These are phyloP conservation scores for Neoaliturus tenellus DNA, from an alignment of 2,888 invertebrate genomes.

Conservation along the genomic window DNA sequence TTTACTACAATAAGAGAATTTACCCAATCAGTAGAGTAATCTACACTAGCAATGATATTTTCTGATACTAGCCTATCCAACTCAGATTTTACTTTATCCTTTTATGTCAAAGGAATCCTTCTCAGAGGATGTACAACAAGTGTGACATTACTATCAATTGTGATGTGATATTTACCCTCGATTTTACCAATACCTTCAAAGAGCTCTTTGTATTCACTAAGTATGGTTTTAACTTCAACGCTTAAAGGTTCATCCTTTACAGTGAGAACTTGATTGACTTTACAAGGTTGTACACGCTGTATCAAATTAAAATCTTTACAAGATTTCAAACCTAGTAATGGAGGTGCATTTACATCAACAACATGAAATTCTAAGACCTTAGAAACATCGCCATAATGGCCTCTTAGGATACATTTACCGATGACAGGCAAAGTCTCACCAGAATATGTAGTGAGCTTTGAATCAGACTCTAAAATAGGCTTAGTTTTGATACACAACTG, in stretches of 20 bases:
- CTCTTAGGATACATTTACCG: not conserved
- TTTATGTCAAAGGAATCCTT: not conserved
- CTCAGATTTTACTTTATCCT: slow-evolving; percentile 21
- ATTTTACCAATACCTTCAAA: slow-evolving; percentile 6
- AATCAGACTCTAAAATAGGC: not conserved
- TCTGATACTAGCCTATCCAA: not conserved
- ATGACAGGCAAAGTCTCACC: not conserved
- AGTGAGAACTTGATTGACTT: not conserved
- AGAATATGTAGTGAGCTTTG: not conserved
- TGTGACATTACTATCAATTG: slow-evolving; percentile 2
- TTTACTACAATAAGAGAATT: not conserved
- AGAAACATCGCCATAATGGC: not conserved
- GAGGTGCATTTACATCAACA: not conserved
- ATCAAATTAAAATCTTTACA: slow-evolving; percentile 1
- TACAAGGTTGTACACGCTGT: not conserved
- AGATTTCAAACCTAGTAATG: not conserved
- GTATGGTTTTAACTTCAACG: not conserved
- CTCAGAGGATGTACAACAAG: not conserved
- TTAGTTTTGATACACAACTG: not conserved
- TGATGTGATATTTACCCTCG: slow-evolving; percentile 6
- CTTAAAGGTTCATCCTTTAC: not conserved
- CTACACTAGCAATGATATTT: not conserved
- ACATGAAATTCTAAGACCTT: not conserved
- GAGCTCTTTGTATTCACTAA: not conserved
- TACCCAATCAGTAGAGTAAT: slow-evolving; percentile 12